A percentile compares a stretch with the other conserved stretches of the same genome.
Conservation (phyloP, 1,140 invertebrate genomes). For the Drosophila malerkotliana region DNA sequence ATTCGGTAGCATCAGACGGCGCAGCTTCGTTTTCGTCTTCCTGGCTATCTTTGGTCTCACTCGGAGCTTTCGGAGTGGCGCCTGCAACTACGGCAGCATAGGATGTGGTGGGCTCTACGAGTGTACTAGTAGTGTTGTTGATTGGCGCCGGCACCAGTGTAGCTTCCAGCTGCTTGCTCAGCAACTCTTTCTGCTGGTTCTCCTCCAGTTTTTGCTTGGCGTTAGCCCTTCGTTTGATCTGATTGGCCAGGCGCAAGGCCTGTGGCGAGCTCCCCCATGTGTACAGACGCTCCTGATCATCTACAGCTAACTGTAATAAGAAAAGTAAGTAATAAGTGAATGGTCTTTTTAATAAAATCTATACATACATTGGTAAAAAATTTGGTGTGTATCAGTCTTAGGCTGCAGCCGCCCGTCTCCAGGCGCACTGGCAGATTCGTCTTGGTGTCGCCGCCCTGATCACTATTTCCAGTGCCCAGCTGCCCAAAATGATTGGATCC, state of each 20-base stretch:
- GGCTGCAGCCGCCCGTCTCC: conserved; percentile 84
- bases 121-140: conserved; percentile 17
- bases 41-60: conserved; percentile 52
- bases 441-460: conserved; percentile 58
- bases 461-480: conserved; percentile 87
- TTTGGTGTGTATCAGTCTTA: conserved; percentile 89
- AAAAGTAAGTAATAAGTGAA: neutral
- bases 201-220: conserved; percentile 85
- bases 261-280: conserved; percentile 92
- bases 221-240: conserved; percentile 86
- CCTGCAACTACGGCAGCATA: conserved; percentile 70
- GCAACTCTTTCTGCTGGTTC: conserved; percentile 70
- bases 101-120: conserved; percentile 62
- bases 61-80: conserved; percentile 49
- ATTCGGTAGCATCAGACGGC: conserved; percentile 56
- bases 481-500: conserved; percentile 92
- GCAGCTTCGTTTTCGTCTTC: conserved; percentile 43
- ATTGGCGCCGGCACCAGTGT: conserved; percentile 52
- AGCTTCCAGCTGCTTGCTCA: conserved; percentile 72
- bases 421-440: conserved; percentile 85
- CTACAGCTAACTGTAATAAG: conserved; percentile 88
- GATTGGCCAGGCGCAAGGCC: conserved; percentile 88
- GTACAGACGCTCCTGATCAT: conserved; percentile 88
- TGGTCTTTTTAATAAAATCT: neutral
- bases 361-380: conserved; percentile 93